Percentiles rank a stretch among this genome's conserved stretches.
Evolutionary conservation across 2,113 vertebrate genomes (phyloP).

Genomic region (Motacilla alba): DNA sequence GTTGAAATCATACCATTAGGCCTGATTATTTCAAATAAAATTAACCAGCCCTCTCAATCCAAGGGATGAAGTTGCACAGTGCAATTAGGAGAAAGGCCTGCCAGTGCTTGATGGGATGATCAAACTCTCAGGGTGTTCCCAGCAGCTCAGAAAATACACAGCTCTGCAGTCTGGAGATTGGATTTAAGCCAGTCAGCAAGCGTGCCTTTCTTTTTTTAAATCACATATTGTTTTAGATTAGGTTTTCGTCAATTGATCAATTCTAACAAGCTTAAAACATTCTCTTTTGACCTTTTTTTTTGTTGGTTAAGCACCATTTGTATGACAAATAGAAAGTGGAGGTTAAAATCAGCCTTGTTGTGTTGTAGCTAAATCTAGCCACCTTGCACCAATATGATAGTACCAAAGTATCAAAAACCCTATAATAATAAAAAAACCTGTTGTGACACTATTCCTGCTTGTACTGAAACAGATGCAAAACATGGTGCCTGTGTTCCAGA

Average conservation of each 20-base stretch:
- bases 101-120: neutral
- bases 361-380: neutral
- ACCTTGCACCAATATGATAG: neutral
- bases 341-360: neutral
- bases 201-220: neutral
- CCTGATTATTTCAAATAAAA: neutral
- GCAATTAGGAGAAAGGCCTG: neutral
- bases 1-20: neutral
- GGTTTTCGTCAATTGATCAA: neutral
- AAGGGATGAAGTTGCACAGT: neutral
- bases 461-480: neutral
- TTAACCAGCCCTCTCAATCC: neutral
- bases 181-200: neutral
- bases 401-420: neutral
- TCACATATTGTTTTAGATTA: neutral
- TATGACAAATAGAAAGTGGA: neutral
- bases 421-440: neutral
- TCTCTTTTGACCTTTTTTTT: neutral
- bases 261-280: slow-evolving; percentile 22
- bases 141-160: neutral
- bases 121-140: neutral
- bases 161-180: neutral
- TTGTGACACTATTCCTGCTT: neutral
- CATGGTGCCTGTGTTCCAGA: neutral
- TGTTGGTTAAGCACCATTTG: neutral